These are phyloP conservation scores for Phylloscopus trochilus DNA, from an alignment of 2,113 vertebrate genomes.

Conservation along the genomic window DNA sequence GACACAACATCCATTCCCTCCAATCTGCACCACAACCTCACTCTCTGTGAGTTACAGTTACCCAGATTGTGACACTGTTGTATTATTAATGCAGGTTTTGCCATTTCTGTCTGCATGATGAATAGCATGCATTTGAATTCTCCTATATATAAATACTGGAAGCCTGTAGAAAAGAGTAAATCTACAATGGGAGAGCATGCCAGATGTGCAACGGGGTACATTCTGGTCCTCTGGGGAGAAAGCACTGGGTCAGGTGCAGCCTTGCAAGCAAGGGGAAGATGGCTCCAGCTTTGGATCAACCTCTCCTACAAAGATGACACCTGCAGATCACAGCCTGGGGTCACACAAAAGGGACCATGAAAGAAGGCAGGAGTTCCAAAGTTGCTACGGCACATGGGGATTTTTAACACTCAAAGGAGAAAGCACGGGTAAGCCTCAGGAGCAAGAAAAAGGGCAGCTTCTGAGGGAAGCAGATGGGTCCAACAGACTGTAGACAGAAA, in stretches of 20 bases:
- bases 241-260: not conserved
- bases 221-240: not conserved
- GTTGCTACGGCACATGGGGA: not conserved
- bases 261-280: not conserved
- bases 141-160: not conserved
- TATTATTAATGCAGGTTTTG: not conserved
- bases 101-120: not conserved
- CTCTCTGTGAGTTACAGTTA: not conserved
- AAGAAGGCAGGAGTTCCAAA: not conserved
- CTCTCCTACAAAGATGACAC: not conserved
- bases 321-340: not conserved
- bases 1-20: not conserved
- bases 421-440: not conserved
- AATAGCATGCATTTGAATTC: not conserved
- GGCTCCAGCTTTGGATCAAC: not conserved
- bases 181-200: not conserved
- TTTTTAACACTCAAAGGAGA: not conserved
- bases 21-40: not conserved
- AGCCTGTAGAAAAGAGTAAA: not conserved
- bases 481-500: not conserved
- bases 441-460: not conserved
- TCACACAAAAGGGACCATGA: not conserved
- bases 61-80: fast-evolving
- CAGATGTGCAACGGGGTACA: not conserved
- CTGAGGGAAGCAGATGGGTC: not conserved